Percentiles rank a stretch among this genome's conserved stretches.
Evolutionary conservation across 2,113 vertebrate genomes (phyloP).

Genomic region (Tachycineta bicolor): DNA sequence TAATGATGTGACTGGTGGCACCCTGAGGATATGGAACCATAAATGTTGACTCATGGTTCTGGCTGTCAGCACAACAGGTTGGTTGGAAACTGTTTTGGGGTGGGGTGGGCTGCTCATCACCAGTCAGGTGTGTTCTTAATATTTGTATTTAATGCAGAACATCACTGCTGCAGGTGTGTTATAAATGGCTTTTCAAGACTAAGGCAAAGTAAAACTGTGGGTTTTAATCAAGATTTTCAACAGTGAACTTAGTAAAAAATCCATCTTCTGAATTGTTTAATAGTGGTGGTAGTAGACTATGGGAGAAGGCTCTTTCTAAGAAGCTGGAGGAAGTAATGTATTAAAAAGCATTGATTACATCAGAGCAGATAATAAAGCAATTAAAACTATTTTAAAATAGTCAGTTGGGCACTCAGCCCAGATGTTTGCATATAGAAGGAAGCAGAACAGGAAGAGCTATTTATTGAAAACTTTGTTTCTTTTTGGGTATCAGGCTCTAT

Average conservation of each 20-base stretch:
- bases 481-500: neutral
- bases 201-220: neutral
- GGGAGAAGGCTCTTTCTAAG: slow-evolving; percentile 36
- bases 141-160: neutral
- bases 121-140: neutral
- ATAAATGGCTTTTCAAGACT: neutral
- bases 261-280: neutral
- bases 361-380: slow-evolving; percentile 31
- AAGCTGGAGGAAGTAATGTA: neutral
- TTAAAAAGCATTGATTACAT: slow-evolving; percentile 41
- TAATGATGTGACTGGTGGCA: neutral
- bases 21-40: neutral
- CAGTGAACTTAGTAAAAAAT: neutral
- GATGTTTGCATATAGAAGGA: slow-evolving; percentile 40
- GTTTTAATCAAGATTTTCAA: neutral
- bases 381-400: slow-evolving; percentile 19
- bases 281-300: neutral
- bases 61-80: neutral
- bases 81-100: neutral
- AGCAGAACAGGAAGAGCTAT: slow-evolving; percentile 31
- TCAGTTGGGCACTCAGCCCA: slow-evolving; percentile 9
- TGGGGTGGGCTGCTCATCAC: neutral
- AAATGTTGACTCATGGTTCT: neutral
- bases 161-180: neutral
- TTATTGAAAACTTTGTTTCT: neutral